A percentile compares a stretch with the other conserved stretches of the same genome.
phyloP scores from a whole-genome alignment of 2,113 vertebrate genomes.

The Seriola aureovittata region DNA sequence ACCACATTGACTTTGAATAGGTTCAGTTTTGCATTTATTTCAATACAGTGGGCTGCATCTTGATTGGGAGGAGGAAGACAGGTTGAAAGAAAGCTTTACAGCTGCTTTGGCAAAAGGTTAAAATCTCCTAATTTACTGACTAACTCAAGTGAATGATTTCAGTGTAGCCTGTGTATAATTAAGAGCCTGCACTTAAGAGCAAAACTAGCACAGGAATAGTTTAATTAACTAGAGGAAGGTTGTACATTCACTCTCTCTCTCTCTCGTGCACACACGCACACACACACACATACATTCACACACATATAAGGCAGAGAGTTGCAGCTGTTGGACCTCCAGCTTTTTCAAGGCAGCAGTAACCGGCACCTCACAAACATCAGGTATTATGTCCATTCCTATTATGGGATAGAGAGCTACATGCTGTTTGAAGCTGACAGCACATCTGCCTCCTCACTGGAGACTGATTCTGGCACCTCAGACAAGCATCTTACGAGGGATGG shows the following conservation, averaged over 20 bases:
- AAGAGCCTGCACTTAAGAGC: slow-evolving; percentile 22
- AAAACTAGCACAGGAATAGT: slow-evolving; percentile 5
- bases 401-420: slow-evolving; percentile 86
- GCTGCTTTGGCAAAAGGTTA: slow-evolving; percentile 48
- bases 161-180: slow-evolving; percentile 17
- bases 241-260: background rate
- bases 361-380: slow-evolving; percentile 86
- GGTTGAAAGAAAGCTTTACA: slow-evolving; percentile 32
- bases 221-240: slow-evolving; percentile 35
- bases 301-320: slow-evolving; percentile 39
- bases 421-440: slow-evolving; percentile 90
- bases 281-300: slow-evolving; percentile 28
- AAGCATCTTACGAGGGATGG: slow-evolving; percentile 84
- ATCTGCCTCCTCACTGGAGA: slow-evolving; percentile 89
- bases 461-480: slow-evolving; percentile 90
- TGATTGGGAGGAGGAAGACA: slow-evolving; percentile 15
- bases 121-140: slow-evolving; percentile 45
- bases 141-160: slow-evolving; percentile 19
- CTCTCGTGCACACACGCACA: slow-evolving; percentile 24
- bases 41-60: slow-evolving; percentile 41
- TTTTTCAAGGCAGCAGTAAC: slow-evolving; percentile 80
- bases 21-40: slow-evolving; percentile 57
- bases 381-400: slow-evolving; percentile 91
- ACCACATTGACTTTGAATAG: slow-evolving; percentile 66
- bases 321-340: slow-evolving; percentile 77